Base-by-base conservation (phyloP, 2,113 vertebrate genomes). In the Hippocampus mohnikei region DNA sequence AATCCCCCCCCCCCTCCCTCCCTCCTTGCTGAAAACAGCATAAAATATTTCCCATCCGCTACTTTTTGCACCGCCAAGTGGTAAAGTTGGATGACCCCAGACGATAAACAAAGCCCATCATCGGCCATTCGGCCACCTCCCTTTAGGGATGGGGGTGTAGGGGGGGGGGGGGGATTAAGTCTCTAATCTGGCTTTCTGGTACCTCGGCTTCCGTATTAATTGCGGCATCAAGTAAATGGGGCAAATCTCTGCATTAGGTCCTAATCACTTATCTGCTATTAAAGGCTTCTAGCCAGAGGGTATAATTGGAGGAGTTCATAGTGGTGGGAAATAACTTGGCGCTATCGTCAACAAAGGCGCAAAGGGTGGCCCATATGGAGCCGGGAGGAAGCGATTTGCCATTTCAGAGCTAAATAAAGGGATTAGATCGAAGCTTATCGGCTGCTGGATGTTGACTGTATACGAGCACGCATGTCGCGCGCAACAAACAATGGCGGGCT, bases 211-310 rank as follows among this genome's bases (percentile, higher is more conserved):
- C 59, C 41, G 55, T 76, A 76, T 83, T 85, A 87, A 85, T 86
- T 84, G 79, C 76, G 48, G 59, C 77, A 85, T 88, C 72, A 79
- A 86, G 85, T 77, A 86, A 86, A 89, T 82, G 82, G 86, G 75
- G 65, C 79, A 86, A 77, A 89, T 89, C 86, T 86, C 82, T 74
- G 70, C 78, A 77, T 74, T 76, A 40, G 71, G 79, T 84, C 75
- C 77, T 83, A 84, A 86, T 87, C 85, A 84, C 82, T 84, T 84
- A 82, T 86, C 77, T 78, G 81, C 80, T 71, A 88, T 87, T 85
- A 88, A 80, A 29, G 75, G 58, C 66, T 63, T 75, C 84, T 58
- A 69, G 84, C 88, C 81, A 55, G 84, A 78, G 82, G 84, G 82
- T 78, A 7, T 89, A 87, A 90, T 88, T 84, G 85, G 56, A 81